Percentiles rank a stretch among this genome's conserved stretches.
Conservation (phyloP, 2,113 vertebrate genomes). For the Ailuropoda melanoleuca region DNA sequence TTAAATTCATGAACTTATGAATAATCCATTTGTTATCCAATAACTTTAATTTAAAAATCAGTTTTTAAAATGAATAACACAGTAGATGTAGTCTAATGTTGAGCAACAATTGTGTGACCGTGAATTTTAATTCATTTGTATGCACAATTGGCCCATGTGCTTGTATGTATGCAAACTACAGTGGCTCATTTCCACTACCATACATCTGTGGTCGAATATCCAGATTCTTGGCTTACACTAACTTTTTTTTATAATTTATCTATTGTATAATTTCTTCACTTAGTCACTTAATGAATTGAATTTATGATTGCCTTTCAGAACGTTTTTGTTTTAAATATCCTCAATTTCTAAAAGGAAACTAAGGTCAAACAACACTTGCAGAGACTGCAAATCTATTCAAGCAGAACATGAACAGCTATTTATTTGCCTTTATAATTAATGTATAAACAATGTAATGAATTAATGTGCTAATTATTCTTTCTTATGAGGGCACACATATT, state of each 20-base stretch:
- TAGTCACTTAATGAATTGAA: neutral
- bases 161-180: neutral
- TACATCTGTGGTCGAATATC: neutral
- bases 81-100: neutral
- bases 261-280: neutral
- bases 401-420: neutral
- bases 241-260: neutral
- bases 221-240: neutral
- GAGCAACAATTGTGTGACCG: neutral
- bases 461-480: constrained; percentile 52
- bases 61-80: neutral
- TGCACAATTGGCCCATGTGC: neutral
- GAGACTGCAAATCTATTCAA: constrained; percentile 6
- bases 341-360: constrained; percentile 14
- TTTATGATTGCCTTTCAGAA: constrained; percentile 9
- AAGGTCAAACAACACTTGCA: neutral
- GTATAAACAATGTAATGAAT: constrained; percentile 35
- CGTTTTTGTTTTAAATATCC: constrained; percentile 5
- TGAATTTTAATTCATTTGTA: neutral
- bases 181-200: neutral
- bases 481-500: constrained; percentile 4
- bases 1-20: neutral
- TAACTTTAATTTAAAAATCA: neutral
- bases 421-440: constrained; percentile 51
- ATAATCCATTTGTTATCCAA: neutral